phyloP scores from a whole-genome alignment of 2,113 vertebrate genomes.

The Eublepharis macularius region DNA sequence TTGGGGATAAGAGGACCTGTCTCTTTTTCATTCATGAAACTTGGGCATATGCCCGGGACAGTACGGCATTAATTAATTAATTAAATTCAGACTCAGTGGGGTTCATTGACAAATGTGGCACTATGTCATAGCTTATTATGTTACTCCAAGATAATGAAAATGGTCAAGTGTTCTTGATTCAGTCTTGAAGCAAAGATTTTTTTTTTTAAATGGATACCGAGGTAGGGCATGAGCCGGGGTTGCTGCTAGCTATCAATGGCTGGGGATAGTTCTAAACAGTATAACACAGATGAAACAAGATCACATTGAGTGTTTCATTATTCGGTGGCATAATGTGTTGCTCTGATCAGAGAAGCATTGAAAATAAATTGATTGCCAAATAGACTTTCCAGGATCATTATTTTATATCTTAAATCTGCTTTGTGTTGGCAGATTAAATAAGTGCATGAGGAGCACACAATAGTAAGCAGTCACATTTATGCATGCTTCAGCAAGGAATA shows the following conservation, averaged over 20 bases:
- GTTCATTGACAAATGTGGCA: background rate
- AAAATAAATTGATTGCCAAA: background rate
- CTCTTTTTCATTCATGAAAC: background rate
- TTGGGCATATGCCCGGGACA: background rate
- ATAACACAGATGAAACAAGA: conserved; percentile 16
- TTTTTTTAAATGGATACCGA: background rate
- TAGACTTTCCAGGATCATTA: conserved; percentile 9
- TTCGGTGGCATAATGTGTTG: background rate
- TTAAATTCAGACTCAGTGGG: background rate
- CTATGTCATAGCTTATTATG: background rate
- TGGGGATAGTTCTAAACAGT: background rate
- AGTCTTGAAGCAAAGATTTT: background rate
- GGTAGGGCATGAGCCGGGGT: background rate
- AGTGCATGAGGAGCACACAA: conserved; percentile 9
- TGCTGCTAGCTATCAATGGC: background rate
- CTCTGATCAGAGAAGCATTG: conserved; percentile 17
- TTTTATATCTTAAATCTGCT: conserved; percentile 22
- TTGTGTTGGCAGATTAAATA: conserved; percentile 20
- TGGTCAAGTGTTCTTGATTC: background rate
- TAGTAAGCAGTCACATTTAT: conserved; percentile 21
- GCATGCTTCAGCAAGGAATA: background rate
- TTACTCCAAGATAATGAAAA: background rate
- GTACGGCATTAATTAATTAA: background rate
- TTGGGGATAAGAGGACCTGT: background rate
- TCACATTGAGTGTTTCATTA: background rate